These are phyloP conservation scores for Acridotheres tristis DNA, from an alignment of 2,797 vertebrate species.

Conservation along the genomic window DNA sequence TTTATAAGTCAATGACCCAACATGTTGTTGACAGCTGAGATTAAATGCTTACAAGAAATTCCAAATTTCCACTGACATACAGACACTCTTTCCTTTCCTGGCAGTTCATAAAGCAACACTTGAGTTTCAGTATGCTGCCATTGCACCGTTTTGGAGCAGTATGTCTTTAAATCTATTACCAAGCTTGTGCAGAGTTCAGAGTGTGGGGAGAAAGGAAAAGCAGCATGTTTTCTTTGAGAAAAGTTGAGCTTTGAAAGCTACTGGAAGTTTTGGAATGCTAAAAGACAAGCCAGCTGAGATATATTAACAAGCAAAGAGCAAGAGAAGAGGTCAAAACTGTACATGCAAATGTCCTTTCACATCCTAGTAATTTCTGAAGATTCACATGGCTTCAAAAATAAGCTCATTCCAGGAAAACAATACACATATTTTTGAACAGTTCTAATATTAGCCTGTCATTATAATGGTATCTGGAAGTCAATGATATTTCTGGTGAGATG, in stretches of 20 bases:
- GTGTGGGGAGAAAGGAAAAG: not conserved
- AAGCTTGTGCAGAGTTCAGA: not conserved
- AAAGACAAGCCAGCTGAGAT: slow-evolving; percentile 1
- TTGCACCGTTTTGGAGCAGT: not conserved
- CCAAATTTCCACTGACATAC: not conserved
- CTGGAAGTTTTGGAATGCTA: not conserved
- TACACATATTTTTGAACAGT: not conserved
- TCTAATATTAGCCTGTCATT: slow-evolving; percentile 15
- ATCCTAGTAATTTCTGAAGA: not conserved
- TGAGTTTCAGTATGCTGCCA: not conserved
- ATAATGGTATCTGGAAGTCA: not conserved
- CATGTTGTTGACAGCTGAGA: not conserved
- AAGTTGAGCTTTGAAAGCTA: not conserved
- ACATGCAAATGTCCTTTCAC: not conserved
- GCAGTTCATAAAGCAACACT: not conserved
- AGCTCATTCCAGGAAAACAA: not conserved
- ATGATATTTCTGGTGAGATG: not conserved
- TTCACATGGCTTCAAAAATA: slow-evolving; percentile 17
- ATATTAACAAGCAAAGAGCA: not conserved
- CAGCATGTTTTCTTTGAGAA: not conserved
- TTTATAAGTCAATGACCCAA: not conserved
- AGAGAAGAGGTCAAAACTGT: slow-evolving; percentile 23
- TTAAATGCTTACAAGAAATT: not conserved
- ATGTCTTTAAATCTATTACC: not conserved
- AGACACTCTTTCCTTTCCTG: not conserved